These are phyloP conservation scores for Ashinkailepas kermadecensis DNA, from an alignment of 2,888 invertebrate genomes.

Conservation along the genomic window DNA sequence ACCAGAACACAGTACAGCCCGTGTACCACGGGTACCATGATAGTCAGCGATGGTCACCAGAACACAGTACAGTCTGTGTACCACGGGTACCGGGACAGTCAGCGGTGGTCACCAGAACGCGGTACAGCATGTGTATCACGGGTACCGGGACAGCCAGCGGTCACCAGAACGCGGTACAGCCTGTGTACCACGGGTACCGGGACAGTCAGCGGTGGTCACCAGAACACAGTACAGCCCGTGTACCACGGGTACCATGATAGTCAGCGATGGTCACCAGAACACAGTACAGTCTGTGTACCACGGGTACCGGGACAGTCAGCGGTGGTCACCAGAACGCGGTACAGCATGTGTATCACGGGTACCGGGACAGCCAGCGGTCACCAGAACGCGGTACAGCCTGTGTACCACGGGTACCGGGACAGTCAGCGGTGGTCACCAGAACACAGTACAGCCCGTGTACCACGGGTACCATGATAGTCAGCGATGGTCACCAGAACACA, in stretches of 20 bases:
- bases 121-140: neutral
- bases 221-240: constrained; percentile 5
- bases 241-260: too few species aligned
- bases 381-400: too few species aligned
- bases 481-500: too few species aligned
- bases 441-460: too few species aligned
- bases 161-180: neutral
- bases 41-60: neutral
- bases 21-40: too few species aligned
- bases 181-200: too few species aligned
- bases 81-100: too few species aligned
- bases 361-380: too few species aligned
- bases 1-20: too few species aligned
- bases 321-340: neutral
- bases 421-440: too few species aligned
- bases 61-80: neutral
- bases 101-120: neutral
- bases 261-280: neutral
- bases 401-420: too few species aligned
- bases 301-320: neutral
- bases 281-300: neutral
- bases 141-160: neutral
- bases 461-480: too few species aligned
- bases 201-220: neutral
- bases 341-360: neutral